Evolutionary conservation across 2,888 invertebrate species (phyloP).

Genomic region (Antheraea assamensis): DNA sequence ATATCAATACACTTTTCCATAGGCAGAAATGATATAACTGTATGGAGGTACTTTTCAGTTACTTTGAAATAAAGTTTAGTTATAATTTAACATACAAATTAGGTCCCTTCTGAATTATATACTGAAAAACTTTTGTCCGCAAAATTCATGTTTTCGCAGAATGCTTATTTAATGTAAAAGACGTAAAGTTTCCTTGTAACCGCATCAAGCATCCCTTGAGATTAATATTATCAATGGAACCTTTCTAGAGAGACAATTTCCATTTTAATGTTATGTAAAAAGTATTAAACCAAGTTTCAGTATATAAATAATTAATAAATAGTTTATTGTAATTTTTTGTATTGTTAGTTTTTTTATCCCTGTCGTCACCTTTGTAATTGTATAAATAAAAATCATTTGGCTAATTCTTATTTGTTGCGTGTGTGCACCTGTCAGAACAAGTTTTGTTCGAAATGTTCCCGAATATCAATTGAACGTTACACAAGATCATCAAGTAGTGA

Average conservation of each 20-base stretch:
- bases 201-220: constrained; percentile 23
- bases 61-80: background rate
- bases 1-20: no score
- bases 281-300: background rate
- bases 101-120: background rate
- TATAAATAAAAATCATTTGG: no score
- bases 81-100: background rate
- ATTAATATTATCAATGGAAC: constrained; percentile 15
- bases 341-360: no score
- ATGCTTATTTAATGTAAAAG: constrained; percentile 22
- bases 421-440: no score
- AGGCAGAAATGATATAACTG: no score
- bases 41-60: no score
- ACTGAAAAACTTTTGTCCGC: background rate
- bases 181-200: constrained; percentile 19
- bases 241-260: background rate
- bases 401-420: no score
- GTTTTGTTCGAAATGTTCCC: no score
- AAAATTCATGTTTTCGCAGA: constrained; percentile 8
- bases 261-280: background rate
- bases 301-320: background rate
- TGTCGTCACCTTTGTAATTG: no score
- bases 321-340: no score
- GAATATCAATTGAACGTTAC: no score
- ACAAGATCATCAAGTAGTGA: no score